Evolutionary conservation across 2,888 invertebrate species (phyloP), one percentile per base, ranked within the genome.

Genomic region (Parnassius apollo): DNA sequence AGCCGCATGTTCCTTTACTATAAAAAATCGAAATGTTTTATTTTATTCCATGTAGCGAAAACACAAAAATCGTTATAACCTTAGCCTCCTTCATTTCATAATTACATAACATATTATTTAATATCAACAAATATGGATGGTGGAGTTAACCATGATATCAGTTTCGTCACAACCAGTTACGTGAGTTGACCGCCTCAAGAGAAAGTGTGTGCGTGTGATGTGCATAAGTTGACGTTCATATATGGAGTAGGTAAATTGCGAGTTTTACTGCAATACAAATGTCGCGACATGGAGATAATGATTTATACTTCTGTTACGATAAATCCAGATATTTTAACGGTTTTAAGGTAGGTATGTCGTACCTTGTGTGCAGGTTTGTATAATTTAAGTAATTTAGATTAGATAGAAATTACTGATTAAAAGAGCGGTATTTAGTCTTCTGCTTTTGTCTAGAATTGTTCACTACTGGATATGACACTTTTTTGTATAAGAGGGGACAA

Each of bases 1-100:
- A 18, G 18, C 18, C 18, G 18, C 18, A 18, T 18, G 18, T 1
- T 18, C 0, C 18, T 18, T 18, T 18, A 18, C 1, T 18, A 18
- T 18, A 18, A 18, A 18, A 18, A 18, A 18, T 18, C 18, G 4
- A 35, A 35, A 35, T 35, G 35, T 35, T 7, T 35, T 35, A 4
- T 35, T 35, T 4, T 35, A 35, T 4, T 35, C 7, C 35, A 35
- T 35, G 35, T 35, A 35, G 4, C 35, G 4, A 35, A 35, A 35
- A 7, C 0, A 49, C 4, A 49, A 13, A 1, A 13, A 18, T 13
- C 9, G 9, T 49, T 51, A 48, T 85, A 89, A 89, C 90, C 89
- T 90, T 89, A 88, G 88, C 89, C 89, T 83, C 83, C 75, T 83
- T 88, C 68, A 69, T 68, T 35, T 68, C 62, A 71, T 83, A 80